These are phyloP conservation scores for Anomalospiza imberbis DNA, from an alignment of 2,797 vertebrate species.

Conservation along the genomic window DNA sequence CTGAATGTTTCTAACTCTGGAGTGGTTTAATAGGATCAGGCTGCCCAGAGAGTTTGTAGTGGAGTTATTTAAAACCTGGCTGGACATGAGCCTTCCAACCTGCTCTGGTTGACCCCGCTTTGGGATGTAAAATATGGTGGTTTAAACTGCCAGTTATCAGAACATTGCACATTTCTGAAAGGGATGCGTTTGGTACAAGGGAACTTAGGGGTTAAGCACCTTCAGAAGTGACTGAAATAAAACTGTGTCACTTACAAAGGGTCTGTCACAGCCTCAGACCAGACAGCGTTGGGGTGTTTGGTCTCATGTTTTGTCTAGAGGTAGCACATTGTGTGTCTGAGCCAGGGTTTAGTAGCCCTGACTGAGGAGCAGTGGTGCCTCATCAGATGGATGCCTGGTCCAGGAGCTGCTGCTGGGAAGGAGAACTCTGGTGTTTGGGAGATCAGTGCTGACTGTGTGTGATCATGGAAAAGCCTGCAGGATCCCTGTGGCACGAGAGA, in stretches of 20 bases:
- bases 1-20: not conserved
- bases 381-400: not conserved
- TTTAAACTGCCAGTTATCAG: not conserved
- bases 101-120: not conserved
- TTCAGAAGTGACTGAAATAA: not conserved
- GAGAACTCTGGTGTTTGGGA: not conserved
- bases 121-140: not conserved
- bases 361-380: not conserved
- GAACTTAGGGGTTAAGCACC: not conserved
- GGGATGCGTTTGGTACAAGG: not conserved
- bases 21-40: not conserved
- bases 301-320: not conserved
- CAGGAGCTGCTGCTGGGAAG: not conserved
- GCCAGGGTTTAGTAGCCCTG: not conserved
- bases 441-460: not conserved
- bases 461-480: not conserved
- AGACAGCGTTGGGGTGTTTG: not conserved
- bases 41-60: not conserved
- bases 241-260: not conserved
- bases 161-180: not conserved
- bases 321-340: accelerated
- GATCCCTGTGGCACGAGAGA: accelerated
- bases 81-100: not conserved
- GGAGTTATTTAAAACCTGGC: not conserved
- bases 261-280: accelerated